Evolutionary conservation across 2,113 vertebrate genomes (phyloP).

Genomic region (Anguilla rostrata): DNA sequence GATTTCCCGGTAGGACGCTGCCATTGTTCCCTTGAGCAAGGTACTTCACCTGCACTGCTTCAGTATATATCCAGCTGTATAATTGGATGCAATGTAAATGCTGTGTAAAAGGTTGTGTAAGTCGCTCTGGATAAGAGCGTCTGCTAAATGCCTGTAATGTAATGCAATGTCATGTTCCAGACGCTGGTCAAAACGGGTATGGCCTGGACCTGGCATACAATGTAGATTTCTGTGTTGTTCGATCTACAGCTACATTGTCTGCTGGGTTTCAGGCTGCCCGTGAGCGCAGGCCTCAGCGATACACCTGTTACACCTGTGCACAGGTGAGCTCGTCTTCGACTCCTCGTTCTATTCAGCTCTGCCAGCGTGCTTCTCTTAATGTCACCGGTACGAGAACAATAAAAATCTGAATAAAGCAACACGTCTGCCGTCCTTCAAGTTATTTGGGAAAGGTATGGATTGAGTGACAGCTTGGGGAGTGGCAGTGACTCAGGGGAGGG

Average conservation of each 20-base stretch:
- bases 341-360: not conserved
- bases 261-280: slow-evolving; percentile 95
- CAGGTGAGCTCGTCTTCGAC: not conserved
- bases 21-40: too few species aligned
- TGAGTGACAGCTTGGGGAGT: not conserved
- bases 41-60: too few species aligned
- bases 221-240: slow-evolving; percentile 97
- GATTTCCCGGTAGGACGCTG: too few species aligned
- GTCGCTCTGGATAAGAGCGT: too few species aligned
- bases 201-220: slow-evolving; percentile 95
- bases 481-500: too few species aligned
- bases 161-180: too few species aligned
- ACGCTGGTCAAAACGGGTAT: not conserved
- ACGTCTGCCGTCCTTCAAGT: not conserved
- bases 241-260: slow-evolving; percentile 99
- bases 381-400: not conserved
- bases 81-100: too few species aligned
- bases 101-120: too few species aligned
- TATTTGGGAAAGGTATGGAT: not conserved
- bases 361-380: not conserved
- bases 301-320: not conserved
- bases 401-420: not conserved
- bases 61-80: too few species aligned
- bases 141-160: too few species aligned
- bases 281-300: slow-evolving; percentile 21